Conservation (phyloP, 2,888 invertebrate genomes). For the Heliothis peltigera region DNA sequence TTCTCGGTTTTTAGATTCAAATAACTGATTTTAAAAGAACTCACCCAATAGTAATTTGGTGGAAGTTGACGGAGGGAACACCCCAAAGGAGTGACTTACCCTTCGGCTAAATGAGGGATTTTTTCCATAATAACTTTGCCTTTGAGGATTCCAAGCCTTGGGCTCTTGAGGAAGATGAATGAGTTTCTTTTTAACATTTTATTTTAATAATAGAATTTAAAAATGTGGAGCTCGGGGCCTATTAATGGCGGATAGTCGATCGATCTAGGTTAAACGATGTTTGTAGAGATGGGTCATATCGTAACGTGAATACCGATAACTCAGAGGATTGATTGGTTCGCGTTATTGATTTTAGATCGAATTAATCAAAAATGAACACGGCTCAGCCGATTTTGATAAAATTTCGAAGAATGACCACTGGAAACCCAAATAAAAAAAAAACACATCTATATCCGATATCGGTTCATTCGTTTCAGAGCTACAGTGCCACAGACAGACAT, state of each 20-base stretch:
- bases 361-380: no score
- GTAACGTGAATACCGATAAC: no score
- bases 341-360: no score
- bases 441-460: no score
- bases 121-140: constrained; percentile 42
- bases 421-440: no score
- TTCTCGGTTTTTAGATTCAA: constrained; percentile 21
- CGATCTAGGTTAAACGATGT: no score
- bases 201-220: constrained; percentile 14
- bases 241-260: background rate
- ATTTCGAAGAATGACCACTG: no score
- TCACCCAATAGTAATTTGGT: constrained; percentile 36
- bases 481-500: no score
- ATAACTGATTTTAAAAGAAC: constrained; percentile 23
- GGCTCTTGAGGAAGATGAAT: constrained; percentile 25
- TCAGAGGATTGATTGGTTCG: no score
- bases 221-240: background rate
- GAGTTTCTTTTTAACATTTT: constrained; percentile 3
- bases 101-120: constrained; percentile 30
- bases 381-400: no score
- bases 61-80: constrained; percentile 39
- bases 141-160: constrained; percentile 35
- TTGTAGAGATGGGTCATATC: no score
- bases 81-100: constrained; percentile 38
- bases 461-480: no score